Evolutionary conservation across 2,113 vertebrate genomes (phyloP).

Genomic region (Copsychus sechellarum): DNA sequence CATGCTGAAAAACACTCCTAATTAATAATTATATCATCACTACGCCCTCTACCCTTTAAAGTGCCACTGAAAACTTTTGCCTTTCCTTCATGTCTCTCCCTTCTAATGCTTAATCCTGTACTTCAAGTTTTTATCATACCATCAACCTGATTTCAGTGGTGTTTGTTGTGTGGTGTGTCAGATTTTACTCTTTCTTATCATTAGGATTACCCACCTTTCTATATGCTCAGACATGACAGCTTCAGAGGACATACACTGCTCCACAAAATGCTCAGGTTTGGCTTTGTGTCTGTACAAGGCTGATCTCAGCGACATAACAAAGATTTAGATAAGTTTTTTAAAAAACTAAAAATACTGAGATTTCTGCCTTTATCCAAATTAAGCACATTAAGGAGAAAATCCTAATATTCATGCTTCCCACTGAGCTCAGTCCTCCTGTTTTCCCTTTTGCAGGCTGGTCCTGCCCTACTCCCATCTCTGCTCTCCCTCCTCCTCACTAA

Average conservation of each 20-base stretch:
- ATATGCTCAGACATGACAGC: background rate
- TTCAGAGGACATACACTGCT: background rate
- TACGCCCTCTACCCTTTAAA: background rate
- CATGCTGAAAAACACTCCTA: background rate
- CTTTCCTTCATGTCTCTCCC: background rate
- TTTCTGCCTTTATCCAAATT: background rate
- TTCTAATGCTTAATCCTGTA: background rate
- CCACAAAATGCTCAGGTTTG: background rate
- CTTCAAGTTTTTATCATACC: background rate
- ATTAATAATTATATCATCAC: background rate
- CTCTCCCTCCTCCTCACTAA: background rate
- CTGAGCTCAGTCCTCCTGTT: background rate
- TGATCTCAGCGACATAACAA: background rate
- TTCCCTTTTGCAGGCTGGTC: background rate
- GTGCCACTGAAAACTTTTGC: background rate
- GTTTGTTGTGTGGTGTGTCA: background rate
- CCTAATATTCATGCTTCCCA: accelerated
- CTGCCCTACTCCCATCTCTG: background rate
- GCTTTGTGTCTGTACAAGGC: background rate
- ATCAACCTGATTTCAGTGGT: background rate
- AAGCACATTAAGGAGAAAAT: background rate
- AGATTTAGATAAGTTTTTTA: background rate
- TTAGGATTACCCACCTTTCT: background rate
- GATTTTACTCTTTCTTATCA: background rate
- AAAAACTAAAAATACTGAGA: background rate